Percentiles rank a stretch among this genome's conserved stretches.
Evolutionary conservation across 1,140 invertebrate genomes (phyloP).

Genomic region (Ephestia elutella): DNA sequence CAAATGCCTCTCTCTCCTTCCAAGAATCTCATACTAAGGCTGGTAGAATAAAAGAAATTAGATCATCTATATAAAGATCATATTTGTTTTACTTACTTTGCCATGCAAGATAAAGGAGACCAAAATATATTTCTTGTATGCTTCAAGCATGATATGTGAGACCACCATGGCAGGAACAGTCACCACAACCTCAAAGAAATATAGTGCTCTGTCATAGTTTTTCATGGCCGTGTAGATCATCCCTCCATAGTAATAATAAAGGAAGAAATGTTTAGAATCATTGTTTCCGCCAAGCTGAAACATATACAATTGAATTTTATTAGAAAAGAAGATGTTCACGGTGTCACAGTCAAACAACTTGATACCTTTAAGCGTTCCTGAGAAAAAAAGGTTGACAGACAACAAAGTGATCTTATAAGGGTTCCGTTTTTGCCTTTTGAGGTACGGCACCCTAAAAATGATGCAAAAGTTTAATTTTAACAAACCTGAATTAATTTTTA

Average conservation of each 20-base stretch:
- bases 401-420: too few species aligned
- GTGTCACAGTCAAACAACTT: too few species aligned
- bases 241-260: constrained; percentile 98
- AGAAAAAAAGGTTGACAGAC: too few species aligned
- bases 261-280: constrained; percentile 93
- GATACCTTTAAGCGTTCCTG: too few species aligned
- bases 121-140: constrained; percentile 97
- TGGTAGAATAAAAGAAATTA: too few species aligned
- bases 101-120: constrained; percentile 93
- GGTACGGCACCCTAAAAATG: too few species aligned
- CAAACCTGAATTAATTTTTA: too few species aligned
- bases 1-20: too few species aligned
- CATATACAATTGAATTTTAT: background rate
- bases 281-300: constrained; percentile 83
- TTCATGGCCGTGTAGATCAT: constrained; percentile 96
- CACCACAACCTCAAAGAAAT: constrained; percentile 96
- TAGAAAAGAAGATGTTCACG: constrained; percentile 4
- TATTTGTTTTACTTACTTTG: constrained; percentile 76
- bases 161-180: constrained; percentile 94
- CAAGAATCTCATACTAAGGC: too few species aligned
- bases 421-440: too few species aligned
- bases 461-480: too few species aligned
- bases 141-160: constrained; percentile 97
- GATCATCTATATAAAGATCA: background rate
- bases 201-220: constrained; percentile 93